Conservation (phyloP, 2,888 invertebrate species). For the Parochlus steinenii region DNA sequence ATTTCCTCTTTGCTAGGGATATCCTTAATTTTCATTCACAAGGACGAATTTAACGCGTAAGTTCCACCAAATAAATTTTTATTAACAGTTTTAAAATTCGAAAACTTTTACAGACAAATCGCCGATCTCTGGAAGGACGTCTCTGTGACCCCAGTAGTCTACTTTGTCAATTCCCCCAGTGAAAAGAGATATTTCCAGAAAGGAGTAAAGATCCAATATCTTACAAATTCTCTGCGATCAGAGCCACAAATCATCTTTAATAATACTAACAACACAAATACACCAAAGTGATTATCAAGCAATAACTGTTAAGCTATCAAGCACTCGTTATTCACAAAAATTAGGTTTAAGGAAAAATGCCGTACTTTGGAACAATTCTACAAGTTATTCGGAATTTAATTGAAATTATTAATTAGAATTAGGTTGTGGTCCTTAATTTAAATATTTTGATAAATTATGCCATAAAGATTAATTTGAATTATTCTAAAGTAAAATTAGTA, state of each 20-base stretch:
- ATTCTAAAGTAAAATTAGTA: too few species aligned
- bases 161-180: conserved; percentile 30
- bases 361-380: too few species aligned
- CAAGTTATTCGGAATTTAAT: too few species aligned
- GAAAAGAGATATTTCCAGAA: conserved; percentile 31
- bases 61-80: conserved; percentile 14
- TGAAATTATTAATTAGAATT: too few species aligned
- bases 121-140: conserved; percentile 30
- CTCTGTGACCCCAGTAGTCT: conserved; percentile 29
- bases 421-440: too few species aligned
- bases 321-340: too few species aligned
- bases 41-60: conserved; percentile 30
- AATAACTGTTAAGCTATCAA: too few species aligned
- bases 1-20: conserved; percentile 30
- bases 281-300: too few species aligned
- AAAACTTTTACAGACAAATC: conserved; percentile 22
- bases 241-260: conserved; percentile 24
- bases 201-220: conserved; percentile 30
- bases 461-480: too few species aligned
- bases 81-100: conserved; percentile 1
- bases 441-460: too few species aligned
- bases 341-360: too few species aligned
- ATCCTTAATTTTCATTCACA: conserved; percentile 28
- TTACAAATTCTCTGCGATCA: conserved; percentile 29
- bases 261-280: too few species aligned